These are phyloP conservation scores for Tamias sibiricus DNA, from an alignment of 2,113 vertebrate genomes.

Conservation along the genomic window DNA sequence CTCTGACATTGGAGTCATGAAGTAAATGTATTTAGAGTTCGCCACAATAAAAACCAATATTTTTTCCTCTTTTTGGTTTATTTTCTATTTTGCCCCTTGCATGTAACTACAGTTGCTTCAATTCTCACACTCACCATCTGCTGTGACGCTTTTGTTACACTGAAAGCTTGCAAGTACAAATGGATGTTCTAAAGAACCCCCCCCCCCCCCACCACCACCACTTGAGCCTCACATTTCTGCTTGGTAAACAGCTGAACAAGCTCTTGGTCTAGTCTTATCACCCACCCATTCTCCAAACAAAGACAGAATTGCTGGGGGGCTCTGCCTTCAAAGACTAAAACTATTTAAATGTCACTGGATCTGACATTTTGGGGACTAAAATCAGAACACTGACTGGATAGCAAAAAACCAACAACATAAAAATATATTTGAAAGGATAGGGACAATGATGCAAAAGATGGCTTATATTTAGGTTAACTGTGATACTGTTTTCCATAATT, in stretches of 20 bases:
- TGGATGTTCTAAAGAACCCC: not conserved
- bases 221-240: not conserved
- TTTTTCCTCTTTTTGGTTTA: not conserved
- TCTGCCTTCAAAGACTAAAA: slow-evolving; percentile 47
- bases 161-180: slow-evolving; percentile 33
- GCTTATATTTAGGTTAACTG: not conserved
- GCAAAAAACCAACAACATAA: slow-evolving; percentile 44
- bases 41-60: not conserved
- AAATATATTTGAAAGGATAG: slow-evolving; percentile 66
- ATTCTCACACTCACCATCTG: not conserved
- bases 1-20: slow-evolving; percentile 11
- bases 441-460: slow-evolving; percentile 5
- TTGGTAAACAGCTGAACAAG: slow-evolving; percentile 13
- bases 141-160: not conserved
- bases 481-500: slow-evolving; percentile 29
- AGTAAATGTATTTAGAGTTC: slow-evolving; percentile 33
- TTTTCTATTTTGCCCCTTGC: slow-evolving; percentile 36
- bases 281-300: slow-evolving; percentile 7
- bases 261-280: slow-evolving; percentile 29
- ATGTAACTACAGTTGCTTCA: slow-evolving; percentile 1
- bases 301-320: slow-evolving; percentile 28
- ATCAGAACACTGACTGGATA: not conserved
- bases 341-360: slow-evolving; percentile 34
- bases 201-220: too few species aligned
- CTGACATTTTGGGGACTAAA: slow-evolving; percentile 55